Percentiles rank a stretch among this genome's conserved stretches.
Evolutionary conservation across 2,797 vertebrate genomes (phyloP).

Genomic region (Parambassis ranga): DNA sequence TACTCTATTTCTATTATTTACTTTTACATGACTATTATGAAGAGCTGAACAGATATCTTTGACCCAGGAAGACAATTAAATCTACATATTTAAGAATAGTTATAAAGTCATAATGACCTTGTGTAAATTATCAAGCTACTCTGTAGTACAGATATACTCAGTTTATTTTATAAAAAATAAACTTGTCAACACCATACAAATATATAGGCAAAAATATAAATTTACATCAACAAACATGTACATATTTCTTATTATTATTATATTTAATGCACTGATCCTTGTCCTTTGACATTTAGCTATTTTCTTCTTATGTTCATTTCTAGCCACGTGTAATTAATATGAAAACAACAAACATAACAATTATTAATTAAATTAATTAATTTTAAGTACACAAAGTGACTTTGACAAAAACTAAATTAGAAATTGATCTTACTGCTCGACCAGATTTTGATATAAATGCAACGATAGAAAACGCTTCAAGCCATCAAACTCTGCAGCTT

Average conservation of each 20-base stretch:
- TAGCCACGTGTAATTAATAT: background rate
- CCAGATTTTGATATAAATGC: background rate
- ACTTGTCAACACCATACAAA: conserved; percentile 34
- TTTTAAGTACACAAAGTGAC: background rate
- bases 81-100: too few relatives aligned
- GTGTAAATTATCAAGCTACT: background rate
- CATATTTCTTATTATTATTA: background rate
- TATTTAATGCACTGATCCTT: background rate
- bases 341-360: background rate
- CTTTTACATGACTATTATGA: too few relatives aligned
- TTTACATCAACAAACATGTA: conserved; percentile 22
- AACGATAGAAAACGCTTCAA: conserved; percentile 71
- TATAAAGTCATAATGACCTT: background rate
- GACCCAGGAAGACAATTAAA: too few relatives aligned
- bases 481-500: conserved; percentile 76
- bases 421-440: conserved; percentile 11
- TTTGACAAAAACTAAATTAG: background rate
- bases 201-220: conserved; percentile 22
- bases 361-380: background rate
- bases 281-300: conserved; percentile 38
- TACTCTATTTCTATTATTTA: too few relatives aligned
- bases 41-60: too few relatives aligned
- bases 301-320: background rate
- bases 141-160: background rate
- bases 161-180: conserved; percentile 42